phyloP scores from a whole-genome alignment of 2,888 invertebrate genomes.

The Chrysotoxum bicinctum region DNA sequence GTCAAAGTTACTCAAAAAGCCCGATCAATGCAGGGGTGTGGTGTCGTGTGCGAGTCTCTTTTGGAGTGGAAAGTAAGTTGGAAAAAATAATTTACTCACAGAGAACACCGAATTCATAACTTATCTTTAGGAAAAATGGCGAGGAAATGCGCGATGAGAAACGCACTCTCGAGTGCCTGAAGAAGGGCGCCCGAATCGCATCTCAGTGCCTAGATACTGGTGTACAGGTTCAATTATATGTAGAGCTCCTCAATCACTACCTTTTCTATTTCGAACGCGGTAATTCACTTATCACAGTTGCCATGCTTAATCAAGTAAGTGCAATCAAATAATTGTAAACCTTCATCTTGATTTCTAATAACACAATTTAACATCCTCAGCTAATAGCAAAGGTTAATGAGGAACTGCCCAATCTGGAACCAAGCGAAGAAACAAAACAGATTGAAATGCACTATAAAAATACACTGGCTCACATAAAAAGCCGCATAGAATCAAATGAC shows the following conservation, averaged over 20 bases:
- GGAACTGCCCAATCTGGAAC: slow-evolving; percentile 95
- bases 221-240: slow-evolving; percentile 97
- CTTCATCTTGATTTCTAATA: not conserved
- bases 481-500: slow-evolving; percentile 83
- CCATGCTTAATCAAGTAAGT: slow-evolving; percentile 83
- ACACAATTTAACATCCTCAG: slow-evolving; percentile 81
- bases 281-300: slow-evolving; percentile 84
- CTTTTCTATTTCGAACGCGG: slow-evolving; percentile 96
- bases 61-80: slow-evolving; percentile 91
- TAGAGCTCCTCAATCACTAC: slow-evolving; percentile 96
- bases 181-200: slow-evolving; percentile 96
- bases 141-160: slow-evolving; percentile 92
- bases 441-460: slow-evolving; percentile 97
- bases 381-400: slow-evolving; percentile 96
- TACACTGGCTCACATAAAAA: slow-evolving; percentile 91
- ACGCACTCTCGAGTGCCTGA: slow-evolving; percentile 95
- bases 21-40: slow-evolving; percentile 98
- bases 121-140: slow-evolving; percentile 79
- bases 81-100: not conserved
- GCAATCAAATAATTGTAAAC: not conserved
- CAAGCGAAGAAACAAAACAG: slow-evolving; percentile 97
- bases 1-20: slow-evolving; percentile 97
- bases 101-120: not conserved
- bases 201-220: slow-evolving; percentile 98
- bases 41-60: slow-evolving; percentile 97